Base-by-base conservation (phyloP, 2,888 invertebrate genomes). In the Trichogramma evanescens region DNA sequence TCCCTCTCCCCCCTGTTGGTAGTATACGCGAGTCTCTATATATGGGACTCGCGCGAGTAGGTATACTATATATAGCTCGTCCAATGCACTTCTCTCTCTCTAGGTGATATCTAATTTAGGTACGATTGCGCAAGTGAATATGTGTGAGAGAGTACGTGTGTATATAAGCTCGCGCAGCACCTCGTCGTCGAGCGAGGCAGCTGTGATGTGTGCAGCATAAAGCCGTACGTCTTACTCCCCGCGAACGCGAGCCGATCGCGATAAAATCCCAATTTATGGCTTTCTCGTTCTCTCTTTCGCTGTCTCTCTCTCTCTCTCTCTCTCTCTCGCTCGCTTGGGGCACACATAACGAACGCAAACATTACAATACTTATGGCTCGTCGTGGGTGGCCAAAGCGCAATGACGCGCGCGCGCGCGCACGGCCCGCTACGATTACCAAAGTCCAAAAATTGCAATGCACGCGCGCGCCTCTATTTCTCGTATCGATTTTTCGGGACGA, bases 241-340 rank as follows among this genome's bases (percentile, higher is more conserved):
- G 48, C 43, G 50, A 45, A 54, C 9, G 41, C 7, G 48, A 5
- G 42, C 41, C 55, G 63, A 66, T 66, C 70, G 72, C 74, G 76
- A 77, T 77, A 77, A 77, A 77, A 75, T 73, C 72, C 76, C 72
- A 72, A 77, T 77, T 77, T 77, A 77, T 76, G 26, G 26, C 26
- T 26, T 26, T 26, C 26, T 26, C 26, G 26, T 26, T 26, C 26
- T 26, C 26, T 26, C 26, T 26, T 26, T 26, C 26, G 26, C 26
- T 3, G 26, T 2, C 26, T 26, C 26, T 26, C 26, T 26, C 26
- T 1, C 26, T 26, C 26, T 1, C 26, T 26, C 26, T 26, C 26
- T 26, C 26, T 1, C 3, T 1, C 26, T 26, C 26, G 1, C 26
- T 1, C 3, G 1, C 26, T 26, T 26, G 72, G 74, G 67, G 65